Conservation (phyloP, 2,888 invertebrate species). For the Aethes cnicana region DNA sequence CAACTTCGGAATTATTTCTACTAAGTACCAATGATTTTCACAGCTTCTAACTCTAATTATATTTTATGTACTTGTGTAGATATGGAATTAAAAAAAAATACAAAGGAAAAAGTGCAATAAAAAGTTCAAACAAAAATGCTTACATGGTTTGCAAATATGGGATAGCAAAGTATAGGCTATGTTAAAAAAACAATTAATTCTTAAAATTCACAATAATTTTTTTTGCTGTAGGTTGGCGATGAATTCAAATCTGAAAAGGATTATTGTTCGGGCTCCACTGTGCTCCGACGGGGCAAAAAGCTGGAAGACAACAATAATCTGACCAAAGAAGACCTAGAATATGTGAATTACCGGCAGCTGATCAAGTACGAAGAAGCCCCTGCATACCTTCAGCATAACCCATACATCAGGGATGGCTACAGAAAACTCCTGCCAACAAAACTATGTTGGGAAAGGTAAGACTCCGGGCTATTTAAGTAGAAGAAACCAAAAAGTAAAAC, state of each 20-base stretch:
- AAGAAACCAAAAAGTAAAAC: too few species aligned
- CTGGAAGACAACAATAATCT: slow-evolving; percentile 75
- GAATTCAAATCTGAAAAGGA: slow-evolving; percentile 54
- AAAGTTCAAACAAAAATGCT: too few species aligned
- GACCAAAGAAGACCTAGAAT: slow-evolving; percentile 72
- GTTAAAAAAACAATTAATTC: too few species aligned
- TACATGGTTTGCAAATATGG: too few species aligned
- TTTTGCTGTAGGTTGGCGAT: slow-evolving; percentile 54
- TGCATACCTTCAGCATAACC: slow-evolving; percentile 92
- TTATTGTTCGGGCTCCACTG: slow-evolving; percentile 49
- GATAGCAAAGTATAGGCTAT: too few species aligned
- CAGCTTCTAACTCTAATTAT: too few species aligned
- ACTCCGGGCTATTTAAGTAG: too few species aligned
- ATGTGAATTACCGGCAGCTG: slow-evolving; percentile 72
- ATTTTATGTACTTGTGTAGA: too few species aligned
- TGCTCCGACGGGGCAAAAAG: slow-evolving; percentile 66
- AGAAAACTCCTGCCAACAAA: slow-evolving; percentile 91
- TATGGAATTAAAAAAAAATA: too few species aligned
- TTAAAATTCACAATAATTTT: background rate
- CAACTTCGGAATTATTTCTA: too few species aligned
- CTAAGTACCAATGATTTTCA: too few species aligned
- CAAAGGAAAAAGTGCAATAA: too few species aligned
- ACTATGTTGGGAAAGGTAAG: slow-evolving; percentile 93
- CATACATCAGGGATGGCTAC: slow-evolving; percentile 92
- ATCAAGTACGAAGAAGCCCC: slow-evolving; percentile 86